Base-by-base conservation (phyloP, 2,888 invertebrate genomes). In the Chrysomela aeneicollis region DNA sequence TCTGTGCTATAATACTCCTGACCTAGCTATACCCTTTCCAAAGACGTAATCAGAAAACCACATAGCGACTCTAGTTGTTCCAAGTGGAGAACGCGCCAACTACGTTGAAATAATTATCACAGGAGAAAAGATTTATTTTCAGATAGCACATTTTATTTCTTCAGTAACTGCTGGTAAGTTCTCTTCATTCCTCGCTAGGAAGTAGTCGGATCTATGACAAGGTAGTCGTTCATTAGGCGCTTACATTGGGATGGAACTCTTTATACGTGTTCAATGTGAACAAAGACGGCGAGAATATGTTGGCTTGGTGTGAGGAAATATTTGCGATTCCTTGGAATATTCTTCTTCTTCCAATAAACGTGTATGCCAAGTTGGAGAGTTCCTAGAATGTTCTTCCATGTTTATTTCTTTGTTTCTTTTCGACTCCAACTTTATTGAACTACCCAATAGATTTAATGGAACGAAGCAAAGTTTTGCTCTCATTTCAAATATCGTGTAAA, bases 131-230 rank as follows among this genome's bases (percentile, higher is more conserved):
- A 73, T 73, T 73, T 72, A 73, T 73, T 67, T 71, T 61, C 66
- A 70, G 71, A 71, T 71, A 72, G 69, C 68, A 71, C 68, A 72
- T 69, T 72, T 71, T 66, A 66, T 47, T 61, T 65, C 65, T 66
- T 54, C 67, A 57, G 60, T 71, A 66, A 71, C 59, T 66, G 63
- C 64, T 64, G 63, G 61, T 63, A 42, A 58, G 54, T 62, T 64
- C 68, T 67, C 59, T 67, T 64, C 54, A 26, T 51, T 32, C 52
- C 35, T 55, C 61, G 58, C 50, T 63, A 63, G 64, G 63, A 70
- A 61, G 60, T 63, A 54, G 66, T 66, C 61, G 50, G 68, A 63
- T 68, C 66, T 67, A 63, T 52, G 57, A 63, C 55, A 67, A 59
- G 50, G 59, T 59, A 61, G 64, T 61, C 69, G 61, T 71, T 68